Base-by-base conservation (phyloP, 1,140 invertebrate species). In the Agrilus planipennis region DNA sequence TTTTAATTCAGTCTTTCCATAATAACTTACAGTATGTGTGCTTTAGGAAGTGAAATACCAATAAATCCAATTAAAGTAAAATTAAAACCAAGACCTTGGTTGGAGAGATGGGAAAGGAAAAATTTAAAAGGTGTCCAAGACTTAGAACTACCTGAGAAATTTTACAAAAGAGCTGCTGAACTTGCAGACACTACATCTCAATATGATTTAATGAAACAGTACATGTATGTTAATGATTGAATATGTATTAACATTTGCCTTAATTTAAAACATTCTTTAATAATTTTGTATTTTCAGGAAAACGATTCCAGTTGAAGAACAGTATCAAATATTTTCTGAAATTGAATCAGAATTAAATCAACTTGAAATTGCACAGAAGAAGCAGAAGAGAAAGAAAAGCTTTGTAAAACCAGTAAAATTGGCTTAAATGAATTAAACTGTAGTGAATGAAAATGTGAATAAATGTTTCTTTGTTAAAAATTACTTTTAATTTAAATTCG, bases 141-240 rank as follows among this genome's bases (percentile, higher is more conserved):
- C 46, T 62, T 79, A 41, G 69, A 72, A 34, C 52, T 78, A 17
- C 75, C 71, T 48, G 65, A 77, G 44, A 77, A 72, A 52, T 71
- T 76, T 49, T 69, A 65, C 46, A 63, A 62, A 16, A 71, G 71
- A 51, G 72, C 75, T 20, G 61, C 68, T 48, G 58, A 73, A 50
- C 57, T 70, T 25, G 68, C 66, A 32, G 84, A 70, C 52, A 84
- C 85, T 7, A 91, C 84, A 81, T 82, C 86, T 53, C 86, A 89
- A 70, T 91, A 82, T 67, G 92, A 97, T 64, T 67, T 96, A 25
- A 93, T 97, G 89, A 89, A 88, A 63, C 70, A 81, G 36, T 95
- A 96, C 57, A 80, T 90, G 78, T 81, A 70, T 58, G 37, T 52
- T 34, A 17, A 19, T 17, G n/a, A 5, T 35, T 9, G 27, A 35